Evolutionary conservation across 23 tunicate genomes (phyloP), one percentile per base, ranked within the genome.

Genomic region (Halocynthia roretzi): DNA sequence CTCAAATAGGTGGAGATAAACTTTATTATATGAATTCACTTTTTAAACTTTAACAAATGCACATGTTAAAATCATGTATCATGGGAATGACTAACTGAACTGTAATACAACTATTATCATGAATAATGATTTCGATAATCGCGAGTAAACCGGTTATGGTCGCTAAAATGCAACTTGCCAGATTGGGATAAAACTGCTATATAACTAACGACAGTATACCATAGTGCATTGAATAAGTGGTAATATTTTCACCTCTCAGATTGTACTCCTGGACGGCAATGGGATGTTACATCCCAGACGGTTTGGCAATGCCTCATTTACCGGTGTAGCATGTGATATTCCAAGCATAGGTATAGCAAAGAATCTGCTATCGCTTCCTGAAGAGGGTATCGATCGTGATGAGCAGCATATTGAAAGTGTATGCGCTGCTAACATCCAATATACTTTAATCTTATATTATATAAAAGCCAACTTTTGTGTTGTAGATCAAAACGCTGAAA

Each of bases 261-360:
- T 87, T 10, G 71, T 87, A n/a, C 53, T 87, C 9, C 83, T 87
- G 61, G 93, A 87, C 82, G 93, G 93, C 22, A 87, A 87, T 78
- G 93, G 93, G 8, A 22, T 67, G 53, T 63, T 82, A 19, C 93
- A 87, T 71, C 53, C 22, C 4, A 48, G 83, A 51, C 62, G 81
- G 53, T 87, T 58, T 87, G 93, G 93, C 55, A 70, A 79, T 61
- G 93, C 93, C 10, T 72, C 82, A 20, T 80, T 77, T 50, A 52
- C 83, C 10, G 93, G 93, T 20, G 78, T 87, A 9, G 83, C 15
- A 17, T 82, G 79, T 57, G 80, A 87, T 71, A 65, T 82, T 56
- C 93, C 93, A 19, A 76, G 83, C 6, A 87, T 87, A 10, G 93
- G 93, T 6, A 80, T 87, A 14, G 86, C 86, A 5, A 87, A 87